A percentile compares a stretch with the other conserved stretches of the same genome.
Evolutionary conservation across 1,140 invertebrate species (phyloP).

Genomic region (Zaprionus lachaisei): DNA sequence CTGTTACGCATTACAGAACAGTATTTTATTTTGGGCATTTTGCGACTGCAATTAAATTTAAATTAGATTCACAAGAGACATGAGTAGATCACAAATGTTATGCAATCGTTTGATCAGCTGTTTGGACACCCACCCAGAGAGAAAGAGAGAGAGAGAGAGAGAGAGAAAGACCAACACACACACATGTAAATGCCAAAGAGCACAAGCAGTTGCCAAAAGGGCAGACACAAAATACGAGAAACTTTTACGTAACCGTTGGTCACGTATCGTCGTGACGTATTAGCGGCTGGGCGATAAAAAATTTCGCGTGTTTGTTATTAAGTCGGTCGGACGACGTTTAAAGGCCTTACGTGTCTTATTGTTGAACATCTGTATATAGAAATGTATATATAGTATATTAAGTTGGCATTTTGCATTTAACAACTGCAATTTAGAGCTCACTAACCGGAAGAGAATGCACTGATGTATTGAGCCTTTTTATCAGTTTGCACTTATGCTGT

Average conservation of each 20-base stretch:
- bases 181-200: background rate
- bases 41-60: background rate
- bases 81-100: conserved; percentile 23
- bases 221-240: conserved; percentile 32
- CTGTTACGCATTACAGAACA: background rate
- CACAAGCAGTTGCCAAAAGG: conserved; percentile 38
- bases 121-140: conserved; percentile 16
- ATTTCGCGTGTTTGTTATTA: conserved; percentile 74
- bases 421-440: background rate
- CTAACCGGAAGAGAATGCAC: conserved; percentile 19
- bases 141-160: background rate
- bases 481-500: conserved; percentile 19
- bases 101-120: conserved; percentile 44
- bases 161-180: conserved; percentile 1
- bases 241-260: conserved; percentile 66
- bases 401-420: conserved; percentile 19
- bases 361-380: background rate
- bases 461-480: conserved; percentile 27
- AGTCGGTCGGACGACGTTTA: conserved; percentile 31
- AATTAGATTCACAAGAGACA: conserved; percentile 5
- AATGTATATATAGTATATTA: conserved; percentile 13
- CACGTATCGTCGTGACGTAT: conserved; percentile 68
- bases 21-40: conserved; percentile 1
- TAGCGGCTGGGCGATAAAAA: conserved; percentile 67
- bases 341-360: conserved; percentile 34